phyloP scores from a whole-genome alignment of 2,113 vertebrate species.

The Microcebus murinus region DNA sequence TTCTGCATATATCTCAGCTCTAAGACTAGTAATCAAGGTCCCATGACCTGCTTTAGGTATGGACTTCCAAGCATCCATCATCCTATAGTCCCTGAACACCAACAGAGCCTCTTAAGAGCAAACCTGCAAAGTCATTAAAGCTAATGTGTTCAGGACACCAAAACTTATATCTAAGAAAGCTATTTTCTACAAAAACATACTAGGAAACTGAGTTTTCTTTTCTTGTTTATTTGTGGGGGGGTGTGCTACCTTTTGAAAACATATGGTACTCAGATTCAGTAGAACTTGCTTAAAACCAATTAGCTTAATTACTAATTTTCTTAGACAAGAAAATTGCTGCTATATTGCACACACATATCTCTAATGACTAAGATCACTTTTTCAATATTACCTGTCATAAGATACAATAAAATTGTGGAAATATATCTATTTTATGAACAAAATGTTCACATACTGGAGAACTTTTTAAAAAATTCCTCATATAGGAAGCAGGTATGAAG shows the following conservation, averaged over 20 bases:
- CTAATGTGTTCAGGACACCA: background rate
- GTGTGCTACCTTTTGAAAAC: background rate
- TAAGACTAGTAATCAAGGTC: background rate
- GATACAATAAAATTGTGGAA: background rate
- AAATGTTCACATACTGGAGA: background rate
- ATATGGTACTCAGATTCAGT: background rate
- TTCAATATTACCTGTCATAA: background rate
- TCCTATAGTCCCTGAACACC: background rate
- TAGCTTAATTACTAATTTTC: background rate
- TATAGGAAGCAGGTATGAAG: background rate
- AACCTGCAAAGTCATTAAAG: background rate
- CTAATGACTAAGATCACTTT: background rate
- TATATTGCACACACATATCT: too few relatives aligned
- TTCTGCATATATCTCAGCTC: background rate
- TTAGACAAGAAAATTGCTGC: background rate
- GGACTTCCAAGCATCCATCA: background rate
- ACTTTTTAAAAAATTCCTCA: background rate
- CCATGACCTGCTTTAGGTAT: background rate
- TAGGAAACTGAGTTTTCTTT: background rate
- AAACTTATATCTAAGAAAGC: background rate
- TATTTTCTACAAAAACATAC: background rate
- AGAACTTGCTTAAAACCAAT: background rate
- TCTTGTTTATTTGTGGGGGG: background rate
- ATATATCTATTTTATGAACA: background rate
- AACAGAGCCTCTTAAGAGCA: background rate